Evolutionary conservation across 2,888 invertebrate genomes (phyloP).

Genomic region (Heterodera filipjevi): DNA sequence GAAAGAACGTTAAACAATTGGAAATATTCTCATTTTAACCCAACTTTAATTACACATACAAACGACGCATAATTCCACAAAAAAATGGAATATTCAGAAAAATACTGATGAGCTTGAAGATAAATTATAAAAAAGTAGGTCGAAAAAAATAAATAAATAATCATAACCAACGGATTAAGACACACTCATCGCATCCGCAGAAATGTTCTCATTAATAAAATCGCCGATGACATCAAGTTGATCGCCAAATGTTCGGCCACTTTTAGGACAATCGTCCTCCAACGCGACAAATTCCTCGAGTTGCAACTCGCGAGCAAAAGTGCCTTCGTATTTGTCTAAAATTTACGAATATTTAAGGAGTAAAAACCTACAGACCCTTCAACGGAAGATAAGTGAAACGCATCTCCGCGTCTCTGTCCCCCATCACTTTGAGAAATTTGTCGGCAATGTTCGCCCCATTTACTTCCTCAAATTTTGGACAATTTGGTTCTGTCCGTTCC

Average conservation of each 20-base stretch:
- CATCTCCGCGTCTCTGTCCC: conserved; percentile 30
- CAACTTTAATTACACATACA: too few species aligned
- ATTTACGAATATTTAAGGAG: not conserved
- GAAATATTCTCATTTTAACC: too few species aligned
- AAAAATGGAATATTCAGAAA: too few species aligned
- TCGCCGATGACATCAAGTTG: not conserved
- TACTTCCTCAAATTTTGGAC: not conserved
- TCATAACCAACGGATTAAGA: too few species aligned
- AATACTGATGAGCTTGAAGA: too few species aligned
- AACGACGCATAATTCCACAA: too few species aligned
- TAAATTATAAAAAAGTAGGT: too few species aligned
- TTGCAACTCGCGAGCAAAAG: conserved; percentile 24
- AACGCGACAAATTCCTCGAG: not conserved
- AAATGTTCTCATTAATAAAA: conserved; percentile 8
- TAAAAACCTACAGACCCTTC: conserved; percentile 4
- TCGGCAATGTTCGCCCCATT: not conserved
- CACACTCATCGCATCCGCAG: too few species aligned
- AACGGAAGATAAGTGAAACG: conserved; percentile 27
- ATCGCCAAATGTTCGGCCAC: not conserved
- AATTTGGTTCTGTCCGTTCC: not conserved
- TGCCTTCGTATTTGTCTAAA: conserved; percentile 29
- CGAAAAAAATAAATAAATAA: too few species aligned
- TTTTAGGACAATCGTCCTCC: conserved; percentile 18
- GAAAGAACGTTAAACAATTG: too few species aligned
- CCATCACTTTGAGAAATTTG: not conserved